Conservation (phyloP, 1,140 invertebrate species). For the Drosophila varians region DNA sequence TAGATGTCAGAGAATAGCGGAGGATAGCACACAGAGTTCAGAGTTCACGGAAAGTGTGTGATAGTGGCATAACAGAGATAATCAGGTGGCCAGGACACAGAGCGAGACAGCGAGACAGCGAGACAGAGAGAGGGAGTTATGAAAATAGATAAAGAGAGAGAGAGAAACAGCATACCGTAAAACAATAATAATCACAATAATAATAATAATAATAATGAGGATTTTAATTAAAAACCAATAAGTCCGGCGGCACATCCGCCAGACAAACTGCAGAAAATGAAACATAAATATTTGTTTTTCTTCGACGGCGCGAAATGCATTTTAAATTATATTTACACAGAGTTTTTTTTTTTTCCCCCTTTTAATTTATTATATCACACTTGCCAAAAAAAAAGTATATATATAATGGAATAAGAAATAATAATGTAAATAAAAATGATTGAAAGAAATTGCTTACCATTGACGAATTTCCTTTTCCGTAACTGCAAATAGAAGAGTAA, state of each 20-base stretch:
- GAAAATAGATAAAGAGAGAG: not conserved
- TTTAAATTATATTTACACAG: conserved; percentile 30
- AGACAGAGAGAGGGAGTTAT: conserved; percentile 12
- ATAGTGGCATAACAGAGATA: not conserved
- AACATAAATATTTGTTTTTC: conserved; percentile 35
- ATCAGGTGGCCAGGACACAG: conserved; percentile 1
- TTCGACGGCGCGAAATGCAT: conserved; percentile 7
- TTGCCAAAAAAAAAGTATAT: not conserved
- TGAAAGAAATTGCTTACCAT: conserved; percentile 87
- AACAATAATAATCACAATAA: conserved; percentile 8
- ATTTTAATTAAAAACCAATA: conserved; percentile 37
- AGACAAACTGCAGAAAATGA: conserved; percentile 24
- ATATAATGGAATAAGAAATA: not conserved
- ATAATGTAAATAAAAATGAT: not conserved
- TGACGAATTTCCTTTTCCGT: conserved; percentile 93
- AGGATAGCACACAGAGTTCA: conserved; percentile 56
- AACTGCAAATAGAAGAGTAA: conserved; percentile 86
- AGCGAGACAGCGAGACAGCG: conserved; percentile 35
- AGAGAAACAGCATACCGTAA: not conserved
- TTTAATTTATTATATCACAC: conserved; percentile 21
- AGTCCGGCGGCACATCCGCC: conserved; percentile 13
- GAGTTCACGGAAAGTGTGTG: conserved; percentile 24
- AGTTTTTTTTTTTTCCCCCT: conserved; percentile 4
- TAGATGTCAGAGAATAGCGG: conserved; percentile 40
- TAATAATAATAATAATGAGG: conserved; percentile 9